Conservation (phyloP, 2,888 invertebrate species). For the Volucella inanis region DNA sequence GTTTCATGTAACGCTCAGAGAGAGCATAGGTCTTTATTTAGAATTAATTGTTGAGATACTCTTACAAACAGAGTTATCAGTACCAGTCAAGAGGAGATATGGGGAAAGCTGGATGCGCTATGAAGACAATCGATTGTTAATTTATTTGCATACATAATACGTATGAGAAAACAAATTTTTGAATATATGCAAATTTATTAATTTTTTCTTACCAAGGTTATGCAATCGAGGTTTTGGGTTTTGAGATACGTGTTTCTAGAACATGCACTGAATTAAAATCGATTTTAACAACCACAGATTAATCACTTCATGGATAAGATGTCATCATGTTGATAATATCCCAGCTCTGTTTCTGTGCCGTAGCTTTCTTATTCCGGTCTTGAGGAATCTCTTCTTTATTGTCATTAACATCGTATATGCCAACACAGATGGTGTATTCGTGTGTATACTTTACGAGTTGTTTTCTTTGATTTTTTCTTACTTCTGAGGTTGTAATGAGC, state of each 20-base stretch:
- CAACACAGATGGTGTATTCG: conserved; percentile 13
- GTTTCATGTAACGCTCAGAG: conserved; percentile 37
- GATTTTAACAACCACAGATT: too few species aligned
- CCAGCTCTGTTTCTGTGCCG: neutral
- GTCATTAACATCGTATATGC: neutral
- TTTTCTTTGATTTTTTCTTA: conserved; percentile 17
- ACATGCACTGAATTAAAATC: too few species aligned
- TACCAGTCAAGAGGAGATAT: neutral
- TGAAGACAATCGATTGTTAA: conserved; percentile 13
- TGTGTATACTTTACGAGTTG: conserved; percentile 35
- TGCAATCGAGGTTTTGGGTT: conserved; percentile 26
- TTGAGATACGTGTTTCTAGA: neutral
- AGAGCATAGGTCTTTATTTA: conserved; percentile 7
- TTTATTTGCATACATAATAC: conserved; percentile 41
- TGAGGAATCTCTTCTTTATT: neutral
- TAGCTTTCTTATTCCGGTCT: conserved; percentile 15
- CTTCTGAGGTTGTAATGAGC: conserved; percentile 22
- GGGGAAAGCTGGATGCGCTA: conserved; percentile 7
- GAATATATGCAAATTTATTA: conserved; percentile 31
- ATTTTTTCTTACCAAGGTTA: conserved; percentile 21
- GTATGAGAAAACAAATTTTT: neutral
- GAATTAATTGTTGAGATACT: conserved; percentile 36
- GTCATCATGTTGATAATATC: neutral
- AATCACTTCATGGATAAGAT: neutral
- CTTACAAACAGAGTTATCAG: conserved; percentile 27